Conservation (phyloP, 2,888 invertebrate species). For the Pediacus dermestoides region DNA sequence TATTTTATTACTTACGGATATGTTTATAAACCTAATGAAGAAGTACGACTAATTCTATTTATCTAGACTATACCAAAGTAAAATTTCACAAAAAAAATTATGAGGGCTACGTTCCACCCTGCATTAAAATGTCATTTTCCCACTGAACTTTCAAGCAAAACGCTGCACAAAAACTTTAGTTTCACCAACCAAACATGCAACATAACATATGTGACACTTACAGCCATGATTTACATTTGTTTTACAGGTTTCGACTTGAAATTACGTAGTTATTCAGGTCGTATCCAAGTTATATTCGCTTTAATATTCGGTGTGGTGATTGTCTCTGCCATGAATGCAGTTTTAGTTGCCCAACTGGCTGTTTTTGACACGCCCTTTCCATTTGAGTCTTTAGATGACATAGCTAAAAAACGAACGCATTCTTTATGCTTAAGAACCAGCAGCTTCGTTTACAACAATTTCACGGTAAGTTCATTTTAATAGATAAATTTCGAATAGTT, state of each 20-base stretch:
- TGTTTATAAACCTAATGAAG: no score
- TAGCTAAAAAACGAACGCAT: constrained; percentile 39
- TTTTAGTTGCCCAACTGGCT: constrained; percentile 48
- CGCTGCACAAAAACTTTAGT: no score
- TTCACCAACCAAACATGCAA: no score
- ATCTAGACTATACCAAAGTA: no score
- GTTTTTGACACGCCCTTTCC: constrained; percentile 43
- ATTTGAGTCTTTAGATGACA: constrained; percentile 44
- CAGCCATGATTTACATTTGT: no score
- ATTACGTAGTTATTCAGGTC: constrained; percentile 35
- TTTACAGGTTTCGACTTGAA: constrained; percentile 41
- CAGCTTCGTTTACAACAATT: constrained; percentile 46
- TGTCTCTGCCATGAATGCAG: constrained; percentile 42
- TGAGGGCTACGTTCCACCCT: no score
- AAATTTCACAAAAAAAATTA: no score
- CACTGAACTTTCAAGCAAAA: no score
- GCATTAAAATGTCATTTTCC: no score
- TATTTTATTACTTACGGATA: no score
- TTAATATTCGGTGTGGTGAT: constrained; percentile 41
- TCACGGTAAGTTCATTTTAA: constrained; percentile 33
- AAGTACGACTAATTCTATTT: no score
- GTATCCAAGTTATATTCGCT: constrained; percentile 39
- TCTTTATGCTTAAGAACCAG: constrained; percentile 48
- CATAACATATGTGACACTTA: no score
- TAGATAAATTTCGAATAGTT: constrained; percentile 6